phyloP scores from a whole-genome alignment of 2,888 invertebrate genomes.

The Ecdyonurus torrentis region DNA sequence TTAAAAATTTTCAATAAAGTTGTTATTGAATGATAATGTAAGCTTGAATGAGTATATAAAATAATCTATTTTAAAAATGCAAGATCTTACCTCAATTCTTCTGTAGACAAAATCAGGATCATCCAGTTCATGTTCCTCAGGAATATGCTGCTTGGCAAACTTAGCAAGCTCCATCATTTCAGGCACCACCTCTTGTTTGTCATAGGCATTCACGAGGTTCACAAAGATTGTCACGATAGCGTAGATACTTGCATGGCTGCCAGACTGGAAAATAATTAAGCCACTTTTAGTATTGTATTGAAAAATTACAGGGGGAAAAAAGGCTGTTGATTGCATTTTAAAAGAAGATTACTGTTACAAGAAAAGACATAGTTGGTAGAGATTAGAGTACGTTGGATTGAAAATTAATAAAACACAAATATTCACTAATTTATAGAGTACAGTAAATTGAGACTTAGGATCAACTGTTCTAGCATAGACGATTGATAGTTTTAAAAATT shows the following conservation, averaged over 20 bases:
- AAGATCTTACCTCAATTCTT: slow-evolving; percentile 33
- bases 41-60: no score
- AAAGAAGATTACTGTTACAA: no score
- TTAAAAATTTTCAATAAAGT: no score
- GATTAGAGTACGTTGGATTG: no score
- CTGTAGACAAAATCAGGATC: slow-evolving; percentile 74
- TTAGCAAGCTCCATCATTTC: slow-evolving; percentile 96
- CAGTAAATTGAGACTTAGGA: background rate
- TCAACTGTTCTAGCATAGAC: no score
- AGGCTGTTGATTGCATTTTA: no score
- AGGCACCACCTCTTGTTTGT: slow-evolving; percentile 88
- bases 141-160: slow-evolving; percentile 98
- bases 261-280: slow-evolving; percentile 30
- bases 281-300: no score
- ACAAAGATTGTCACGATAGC: slow-evolving; percentile 89
- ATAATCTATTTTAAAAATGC: background rate
- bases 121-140: slow-evolving; percentile 87
- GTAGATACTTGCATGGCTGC: slow-evolving; percentile 74
- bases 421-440: no score
- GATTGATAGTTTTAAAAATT: no score
- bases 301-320: no score
- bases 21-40: no score
- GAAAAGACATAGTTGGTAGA: background rate
- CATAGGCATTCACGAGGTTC: slow-evolving; percentile 94
- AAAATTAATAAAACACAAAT: no score